Evolutionary conservation across 2,113 vertebrate genomes (phyloP).

Genomic region (Varanus salvator): DNA sequence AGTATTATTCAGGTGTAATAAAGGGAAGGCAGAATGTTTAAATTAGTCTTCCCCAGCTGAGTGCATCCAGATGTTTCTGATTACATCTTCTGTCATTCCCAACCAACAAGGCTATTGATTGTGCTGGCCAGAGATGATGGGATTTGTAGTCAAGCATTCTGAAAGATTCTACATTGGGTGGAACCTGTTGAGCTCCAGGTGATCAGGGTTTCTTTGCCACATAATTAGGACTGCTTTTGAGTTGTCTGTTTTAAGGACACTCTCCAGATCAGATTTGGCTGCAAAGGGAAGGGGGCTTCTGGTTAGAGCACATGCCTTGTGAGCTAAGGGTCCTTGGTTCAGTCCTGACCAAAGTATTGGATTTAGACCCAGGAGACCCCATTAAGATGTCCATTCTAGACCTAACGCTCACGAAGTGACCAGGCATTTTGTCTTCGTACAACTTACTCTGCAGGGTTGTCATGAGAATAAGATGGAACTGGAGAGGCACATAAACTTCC

Average conservation of each 20-base stretch:
- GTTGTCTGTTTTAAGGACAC: neutral
- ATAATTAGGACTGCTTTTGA: neutral
- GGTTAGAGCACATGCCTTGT: neutral
- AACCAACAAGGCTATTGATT: too few relatives aligned
- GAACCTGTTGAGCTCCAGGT: neutral
- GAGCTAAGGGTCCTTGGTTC: neutral
- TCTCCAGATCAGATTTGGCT: neutral
- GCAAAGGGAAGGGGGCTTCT: neutral
- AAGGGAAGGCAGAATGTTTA: neutral
- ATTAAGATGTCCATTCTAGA: too few relatives aligned
- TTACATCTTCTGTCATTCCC: too few relatives aligned
- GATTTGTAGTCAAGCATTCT: too few relatives aligned
- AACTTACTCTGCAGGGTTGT: neutral
- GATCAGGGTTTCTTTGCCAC: neutral
- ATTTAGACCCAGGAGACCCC: neutral
- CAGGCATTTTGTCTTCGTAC: neutral
- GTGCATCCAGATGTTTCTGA: too few relatives aligned
- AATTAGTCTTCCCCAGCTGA: neutral
- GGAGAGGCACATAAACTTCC: too few relatives aligned
- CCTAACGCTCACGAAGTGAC: too few relatives aligned
- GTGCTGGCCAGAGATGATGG: too few relatives aligned
- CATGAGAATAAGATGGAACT: neutral
- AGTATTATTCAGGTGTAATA: neutral
- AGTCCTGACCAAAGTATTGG: neutral
- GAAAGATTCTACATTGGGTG: constrained; percentile 21